A percentile compares a stretch with the other conserved stretches of the same genome.
phyloP scores from a whole-genome alignment of 2,797 vertebrate species.

The Acanthornis magna region DNA sequence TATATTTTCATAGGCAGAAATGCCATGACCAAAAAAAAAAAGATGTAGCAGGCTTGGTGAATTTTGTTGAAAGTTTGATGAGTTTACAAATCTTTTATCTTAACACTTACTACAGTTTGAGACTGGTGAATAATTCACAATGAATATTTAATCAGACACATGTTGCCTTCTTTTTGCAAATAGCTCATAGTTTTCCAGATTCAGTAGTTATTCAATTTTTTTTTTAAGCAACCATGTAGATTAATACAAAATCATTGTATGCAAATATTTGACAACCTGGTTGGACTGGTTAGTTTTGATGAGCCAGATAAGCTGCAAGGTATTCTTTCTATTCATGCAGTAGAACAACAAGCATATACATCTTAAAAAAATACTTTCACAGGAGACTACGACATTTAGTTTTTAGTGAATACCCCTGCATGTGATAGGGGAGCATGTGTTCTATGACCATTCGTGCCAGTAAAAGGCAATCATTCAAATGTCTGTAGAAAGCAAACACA shows the following conservation, averaged over 20 bases:
- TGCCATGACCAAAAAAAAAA: not conserved
- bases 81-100: conserved; percentile 50
- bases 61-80: conserved; percentile 30
- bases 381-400: not conserved
- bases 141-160: conserved; percentile 46
- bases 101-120: conserved; percentile 31
- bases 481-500: conserved; percentile 9
- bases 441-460: not conserved
- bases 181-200: not conserved
- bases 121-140: conserved; percentile 27
- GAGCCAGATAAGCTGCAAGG: not conserved
- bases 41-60: not conserved
- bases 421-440: not conserved
- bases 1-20: conserved; percentile 9
- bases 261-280: not conserved
- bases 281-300: not conserved
- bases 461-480: conserved; percentile 35
- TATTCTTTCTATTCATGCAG: not conserved
- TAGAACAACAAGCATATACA: not conserved
- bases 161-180: conserved; percentile 38
- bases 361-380: conserved; percentile 20
- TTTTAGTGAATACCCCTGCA: conserved; percentile 15
- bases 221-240: not conserved
- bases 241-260: not conserved
- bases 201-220: not conserved